A percentile compares a stretch with the other conserved stretches of the same genome.
Evolutionary conservation across 1,140 invertebrate genomes (phyloP).

Genomic region (Bombus affinis): DNA sequence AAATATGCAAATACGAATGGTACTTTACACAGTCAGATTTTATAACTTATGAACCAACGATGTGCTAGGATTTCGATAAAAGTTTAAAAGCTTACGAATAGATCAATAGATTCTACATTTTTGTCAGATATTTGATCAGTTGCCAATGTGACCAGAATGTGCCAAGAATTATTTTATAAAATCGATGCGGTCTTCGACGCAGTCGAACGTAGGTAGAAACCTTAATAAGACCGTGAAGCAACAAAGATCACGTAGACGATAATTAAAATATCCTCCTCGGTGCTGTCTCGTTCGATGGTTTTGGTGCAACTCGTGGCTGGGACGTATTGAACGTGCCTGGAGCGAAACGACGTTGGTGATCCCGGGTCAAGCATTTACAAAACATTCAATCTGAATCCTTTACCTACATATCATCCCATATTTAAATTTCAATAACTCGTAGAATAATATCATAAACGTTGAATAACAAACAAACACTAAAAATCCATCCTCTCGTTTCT

Average conservation of each 20-base stretch:
- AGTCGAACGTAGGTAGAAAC: conserved; percentile 55
- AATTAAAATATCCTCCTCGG: conserved; percentile 76
- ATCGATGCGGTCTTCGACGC: not conserved
- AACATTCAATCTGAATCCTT: conserved; percentile 33
- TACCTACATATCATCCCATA: not conserved
- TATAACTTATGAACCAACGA: too few species aligned
- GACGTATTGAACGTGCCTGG: conserved; percentile 72
- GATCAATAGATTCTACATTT: not conserved
- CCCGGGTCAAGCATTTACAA: conserved; percentile 68
- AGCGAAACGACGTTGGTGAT: conserved; percentile 78
- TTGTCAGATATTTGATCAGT: not conserved
- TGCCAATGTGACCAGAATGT: too few species aligned
- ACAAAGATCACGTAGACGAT: conserved; percentile 72
- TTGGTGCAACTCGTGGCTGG: conserved; percentile 60
- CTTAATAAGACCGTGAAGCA: conserved; percentile 72
- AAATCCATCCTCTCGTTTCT: not conserved
- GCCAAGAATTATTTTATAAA: not conserved
- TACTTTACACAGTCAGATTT: too few species aligned
- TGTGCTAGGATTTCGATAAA: not conserved
- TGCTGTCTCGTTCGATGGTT: conserved; percentile 73
- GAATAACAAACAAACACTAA: not conserved
- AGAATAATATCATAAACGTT: not conserved
- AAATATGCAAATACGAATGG: too few species aligned
- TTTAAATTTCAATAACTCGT: not conserved
- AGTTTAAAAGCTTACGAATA: too few species aligned